Conservation (phyloP, 2,888 invertebrate species). For the Parnassius smintheus region DNA sequence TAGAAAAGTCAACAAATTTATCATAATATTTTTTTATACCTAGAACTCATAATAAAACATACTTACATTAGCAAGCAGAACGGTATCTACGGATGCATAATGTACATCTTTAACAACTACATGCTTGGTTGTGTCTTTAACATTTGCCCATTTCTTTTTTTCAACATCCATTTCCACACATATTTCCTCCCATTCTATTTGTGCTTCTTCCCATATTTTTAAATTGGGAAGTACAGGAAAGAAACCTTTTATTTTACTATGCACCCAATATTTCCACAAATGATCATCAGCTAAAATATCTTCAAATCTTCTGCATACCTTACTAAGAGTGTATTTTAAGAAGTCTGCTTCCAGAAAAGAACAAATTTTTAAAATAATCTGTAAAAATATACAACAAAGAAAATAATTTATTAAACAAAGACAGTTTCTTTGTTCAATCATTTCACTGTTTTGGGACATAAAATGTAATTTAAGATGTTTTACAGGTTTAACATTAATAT, state of each 20-base stretch:
- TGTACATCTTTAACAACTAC: slow-evolving; percentile 77
- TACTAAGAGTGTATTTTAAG: slow-evolving; percentile 73
- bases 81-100: slow-evolving; percentile 81
- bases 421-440: too few relatives aligned
- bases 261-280: slow-evolving; percentile 79
- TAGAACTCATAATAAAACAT: slow-evolving; percentile 8
- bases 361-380: slow-evolving; percentile 83
- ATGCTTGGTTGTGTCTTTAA: slow-evolving; percentile 66
- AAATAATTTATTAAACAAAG: not conserved
- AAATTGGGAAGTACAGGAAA: slow-evolving; percentile 66
- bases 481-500: too few relatives aligned
- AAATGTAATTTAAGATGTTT: too few relatives aligned
- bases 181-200: slow-evolving; percentile 78
- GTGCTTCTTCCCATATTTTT: slow-evolving; percentile 58
- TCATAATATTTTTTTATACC: slow-evolving; percentile 6
- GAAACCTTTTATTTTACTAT: slow-evolving; percentile 60
- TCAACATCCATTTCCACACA: slow-evolving; percentile 83
- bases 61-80: slow-evolving; percentile 80
- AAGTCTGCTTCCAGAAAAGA: slow-evolving; percentile 80
- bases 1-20: slow-evolving; percentile 30
- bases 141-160: slow-evolving; percentile 76
- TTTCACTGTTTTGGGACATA: too few relatives aligned
- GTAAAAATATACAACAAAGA: slow-evolving; percentile 25
- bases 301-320: slow-evolving; percentile 80
- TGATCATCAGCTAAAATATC: slow-evolving; percentile 78